These are phyloP conservation scores for Sylvia borin DNA, from an alignment of 2,797 vertebrate species.

Conservation along the genomic window DNA sequence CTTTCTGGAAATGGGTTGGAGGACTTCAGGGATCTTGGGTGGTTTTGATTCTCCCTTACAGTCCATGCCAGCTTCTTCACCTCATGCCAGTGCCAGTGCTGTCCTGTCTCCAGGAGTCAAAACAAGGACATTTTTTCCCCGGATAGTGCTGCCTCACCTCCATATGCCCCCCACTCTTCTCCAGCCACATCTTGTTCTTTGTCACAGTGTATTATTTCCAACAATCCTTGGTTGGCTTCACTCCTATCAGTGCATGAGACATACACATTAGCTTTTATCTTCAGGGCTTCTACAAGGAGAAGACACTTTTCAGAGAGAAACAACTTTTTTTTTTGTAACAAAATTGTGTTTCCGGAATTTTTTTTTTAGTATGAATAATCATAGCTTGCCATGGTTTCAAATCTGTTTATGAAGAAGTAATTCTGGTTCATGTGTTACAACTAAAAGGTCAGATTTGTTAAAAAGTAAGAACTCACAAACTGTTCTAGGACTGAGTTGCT, in stretches of 20 bases:
- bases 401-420: not conserved
- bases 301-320: not conserved
- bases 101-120: not conserved
- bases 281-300: not conserved
- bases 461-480: not conserved
- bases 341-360: not conserved
- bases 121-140: not conserved
- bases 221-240: not conserved
- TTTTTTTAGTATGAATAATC: not conserved
- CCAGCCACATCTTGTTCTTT: not conserved
- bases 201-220: not conserved
- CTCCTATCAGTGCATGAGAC: not conserved
- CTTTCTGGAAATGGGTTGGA: not conserved
- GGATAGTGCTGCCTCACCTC: not conserved
- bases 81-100: not conserved
- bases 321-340: not conserved
- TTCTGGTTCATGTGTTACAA: not conserved
- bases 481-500: not conserved
- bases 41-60: not conserved
- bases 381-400: not conserved
- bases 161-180: not conserved
- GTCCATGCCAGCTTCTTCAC: not conserved
- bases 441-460: not conserved
- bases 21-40: not conserved
- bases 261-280: not conserved